phyloP scores from a whole-genome alignment of 2,113 vertebrate genomes.

The Ellobius talpinus region DNA sequence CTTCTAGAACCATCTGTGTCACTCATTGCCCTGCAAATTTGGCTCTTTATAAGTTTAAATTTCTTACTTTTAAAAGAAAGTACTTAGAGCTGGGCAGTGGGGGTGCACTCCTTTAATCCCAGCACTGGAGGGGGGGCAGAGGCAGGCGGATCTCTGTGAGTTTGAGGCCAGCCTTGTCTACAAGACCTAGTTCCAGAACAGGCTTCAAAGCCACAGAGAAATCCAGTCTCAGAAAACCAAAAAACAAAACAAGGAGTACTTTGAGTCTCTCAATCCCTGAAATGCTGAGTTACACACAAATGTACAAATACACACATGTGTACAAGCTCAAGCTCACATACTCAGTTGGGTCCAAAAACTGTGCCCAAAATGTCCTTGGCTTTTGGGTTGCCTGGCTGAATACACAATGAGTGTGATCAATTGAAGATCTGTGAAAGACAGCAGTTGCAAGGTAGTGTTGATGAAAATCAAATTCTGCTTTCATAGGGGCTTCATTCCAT shows the following conservation, averaged over 20 bases:
- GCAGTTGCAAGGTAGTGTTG: not conserved
- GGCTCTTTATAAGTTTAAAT: not conserved
- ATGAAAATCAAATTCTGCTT: constrained; percentile 36
- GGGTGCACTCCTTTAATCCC: too few species aligned
- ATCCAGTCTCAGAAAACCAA: too few species aligned
- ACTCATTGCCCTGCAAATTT: not conserved
- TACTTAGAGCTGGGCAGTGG: not conserved
- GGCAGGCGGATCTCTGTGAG: too few species aligned
- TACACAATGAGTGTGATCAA: not conserved
- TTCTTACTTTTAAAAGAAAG: not conserved
- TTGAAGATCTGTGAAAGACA: constrained; percentile 20
- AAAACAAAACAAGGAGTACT: too few species aligned
- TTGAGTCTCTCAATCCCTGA: not conserved
- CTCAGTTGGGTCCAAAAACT: not conserved
- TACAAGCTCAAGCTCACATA: not conserved
- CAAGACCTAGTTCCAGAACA: too few species aligned
- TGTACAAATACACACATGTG: not conserved
- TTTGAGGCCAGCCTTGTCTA: too few species aligned
- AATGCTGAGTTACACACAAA: not conserved
- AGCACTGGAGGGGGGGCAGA: too few species aligned
- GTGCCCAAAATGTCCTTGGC: not conserved
- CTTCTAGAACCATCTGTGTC: not conserved
- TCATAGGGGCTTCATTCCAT: not conserved
- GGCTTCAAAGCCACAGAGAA: too few species aligned
- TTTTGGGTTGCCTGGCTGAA: not conserved